Base-by-base conservation (phyloP, 2,797 vertebrate species). In the Pseudomugil gertrudae region DNA sequence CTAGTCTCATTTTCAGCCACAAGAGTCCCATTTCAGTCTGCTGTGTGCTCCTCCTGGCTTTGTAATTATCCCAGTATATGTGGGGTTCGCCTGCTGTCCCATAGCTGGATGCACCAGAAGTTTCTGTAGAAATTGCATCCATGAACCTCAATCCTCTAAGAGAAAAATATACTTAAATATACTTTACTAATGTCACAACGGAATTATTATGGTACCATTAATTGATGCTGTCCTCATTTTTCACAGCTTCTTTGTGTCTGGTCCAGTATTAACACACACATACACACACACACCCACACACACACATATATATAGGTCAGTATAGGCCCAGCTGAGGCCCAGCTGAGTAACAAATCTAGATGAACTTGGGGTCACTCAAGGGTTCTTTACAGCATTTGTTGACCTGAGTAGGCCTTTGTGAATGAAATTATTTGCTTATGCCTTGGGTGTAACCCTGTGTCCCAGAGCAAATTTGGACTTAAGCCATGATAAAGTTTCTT, bases 291-390 rank as follows among this genome's bases (percentile, higher is more conserved):
- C 38, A 52, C 4, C n/a, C n/a, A n/a, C n/a, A n/a, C n/a, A n/a
- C n/a, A n/a, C n/a, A n/a, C n/a, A n/a, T n/a, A 54, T 76, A 84
- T 84, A 80, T 87, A 83, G 84, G 86, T 87, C 83, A 89, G 75
- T 74, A 70, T 78, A 62, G 75, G 74, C 74, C 74, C 66, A 35
- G 68, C 68, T 50, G 33, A 73, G 84, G 80, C n/a, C n/a, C 84
- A 87, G 87, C 77, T 87, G 67, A 83, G 72, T 68, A 79, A 83
- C 57, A 83, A 84, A 74, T 85, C 74, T 66, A 52, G 59, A 69
- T 73, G 78, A 80, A 69, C 65, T 69, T 58, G 53, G 72, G 79
- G 81, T 89, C 81, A 78, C 55, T 63, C 10, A 9, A 65, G 56
- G 72, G 60, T 71, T 74, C 62, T 65, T 74, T 78, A 43, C 55